phyloP scores from a whole-genome alignment of 2,113 vertebrate genomes.

The Sander vitreus region DNA sequence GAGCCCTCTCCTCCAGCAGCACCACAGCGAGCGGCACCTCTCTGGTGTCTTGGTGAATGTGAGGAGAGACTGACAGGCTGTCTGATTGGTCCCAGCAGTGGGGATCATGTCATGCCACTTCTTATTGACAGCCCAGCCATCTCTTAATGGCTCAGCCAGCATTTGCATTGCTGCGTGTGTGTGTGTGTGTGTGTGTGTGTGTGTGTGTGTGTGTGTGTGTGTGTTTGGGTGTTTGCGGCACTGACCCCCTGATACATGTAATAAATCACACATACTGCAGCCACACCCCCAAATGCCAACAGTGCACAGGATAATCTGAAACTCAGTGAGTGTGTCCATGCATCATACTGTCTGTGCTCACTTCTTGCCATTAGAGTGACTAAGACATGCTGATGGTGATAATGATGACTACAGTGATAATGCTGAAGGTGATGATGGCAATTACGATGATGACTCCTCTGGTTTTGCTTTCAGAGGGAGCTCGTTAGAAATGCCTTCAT shows the following conservation, averaged over 20 bases:
- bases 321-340: slow-evolving; percentile 17
- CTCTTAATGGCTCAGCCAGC: slow-evolving; percentile 72
- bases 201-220: background rate
- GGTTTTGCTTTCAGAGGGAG: slow-evolving; percentile 42
- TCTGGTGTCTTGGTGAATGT: slow-evolving; percentile 41
- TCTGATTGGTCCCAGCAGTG: slow-evolving; percentile 81
- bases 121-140: slow-evolving; percentile 77
- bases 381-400: slow-evolving; percentile 41
- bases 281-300: slow-evolving; percentile 51
- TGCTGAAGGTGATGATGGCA: slow-evolving; percentile 53
- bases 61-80: slow-evolving; percentile 75
- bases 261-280: slow-evolving; percentile 81
- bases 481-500: background rate
- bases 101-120: slow-evolving; percentile 79
- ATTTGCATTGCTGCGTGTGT: slow-evolving; percentile 70
- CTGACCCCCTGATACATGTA: slow-evolving; percentile 52
- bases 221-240: slow-evolving; percentile 18
- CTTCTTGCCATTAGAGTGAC: slow-evolving; percentile 42
- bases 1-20: slow-evolving; percentile 13
- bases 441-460: slow-evolving; percentile 55
- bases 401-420: slow-evolving; percentile 37
- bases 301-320: slow-evolving; percentile 13
- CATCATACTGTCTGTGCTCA: slow-evolving; percentile 12
- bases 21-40: slow-evolving; percentile 29
- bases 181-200: slow-evolving; percentile 36